Conservation (phyloP, 2,797 vertebrate species). For the Chelonia mydas region DNA sequence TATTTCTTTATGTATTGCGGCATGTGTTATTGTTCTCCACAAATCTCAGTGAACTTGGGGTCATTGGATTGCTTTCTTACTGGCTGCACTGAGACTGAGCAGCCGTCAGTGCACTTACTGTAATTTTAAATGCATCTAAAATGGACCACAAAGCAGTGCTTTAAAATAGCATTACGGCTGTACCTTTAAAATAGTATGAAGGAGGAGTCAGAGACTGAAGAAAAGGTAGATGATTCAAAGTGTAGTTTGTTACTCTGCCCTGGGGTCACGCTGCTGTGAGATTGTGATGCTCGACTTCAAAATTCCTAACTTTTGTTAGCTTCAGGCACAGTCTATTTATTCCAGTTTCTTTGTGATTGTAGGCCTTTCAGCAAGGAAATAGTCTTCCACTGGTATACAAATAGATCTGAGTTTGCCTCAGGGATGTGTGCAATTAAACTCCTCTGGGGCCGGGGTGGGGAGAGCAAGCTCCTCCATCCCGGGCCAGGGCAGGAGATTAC, state of each 20-base stretch:
- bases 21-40: slow-evolving; percentile 73
- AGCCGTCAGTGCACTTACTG: slow-evolving; percentile 1
- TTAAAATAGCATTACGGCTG: background rate
- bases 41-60: slow-evolving; percentile 73
- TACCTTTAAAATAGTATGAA: background rate
- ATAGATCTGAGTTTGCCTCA: background rate
- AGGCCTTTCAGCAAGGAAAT: background rate
- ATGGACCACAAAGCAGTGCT: slow-evolving; percentile 3
- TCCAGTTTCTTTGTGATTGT: background rate
- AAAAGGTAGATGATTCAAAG: background rate
- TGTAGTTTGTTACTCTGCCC: background rate
- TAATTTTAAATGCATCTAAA: slow-evolving; percentile 17
- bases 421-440: too few relatives aligned
- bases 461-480: too few relatives aligned
- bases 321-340: background rate
- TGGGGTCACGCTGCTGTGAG: background rate
- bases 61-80: slow-evolving; percentile 68
- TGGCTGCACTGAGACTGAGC: slow-evolving; percentile 43
- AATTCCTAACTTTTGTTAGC: background rate
- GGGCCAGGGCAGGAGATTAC: too few relatives aligned
- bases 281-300: background rate
- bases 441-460: too few relatives aligned
- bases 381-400: background rate
- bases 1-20: slow-evolving; percentile 74
- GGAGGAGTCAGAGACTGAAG: background rate